Evolutionary conservation across 37 sponge, comb jelly and placozoan species (phyloP).

Genomic region (Spongilla lacustris): DNA sequence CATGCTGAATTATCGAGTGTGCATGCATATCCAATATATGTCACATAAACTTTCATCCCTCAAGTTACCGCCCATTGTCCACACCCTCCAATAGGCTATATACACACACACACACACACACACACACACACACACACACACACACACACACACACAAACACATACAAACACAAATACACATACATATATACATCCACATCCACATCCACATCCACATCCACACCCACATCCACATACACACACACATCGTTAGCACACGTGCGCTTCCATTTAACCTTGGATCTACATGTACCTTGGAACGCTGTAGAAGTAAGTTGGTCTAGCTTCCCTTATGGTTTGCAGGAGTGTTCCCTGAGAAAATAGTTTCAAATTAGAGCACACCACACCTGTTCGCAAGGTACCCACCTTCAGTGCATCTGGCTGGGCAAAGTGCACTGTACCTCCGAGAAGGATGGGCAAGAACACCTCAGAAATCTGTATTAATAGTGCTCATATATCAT

Average conservation of each 20-base stretch:
- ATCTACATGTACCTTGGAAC: slow-evolving; percentile 60
- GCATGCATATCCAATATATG: too few relatives aligned
- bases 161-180: too few relatives aligned
- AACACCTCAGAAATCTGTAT: slow-evolving; percentile 73
- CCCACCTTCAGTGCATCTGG: slow-evolving; percentile 92
- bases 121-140: background rate
- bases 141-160: slow-evolving; percentile 9
- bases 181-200: too few relatives aligned
- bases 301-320: slow-evolving; percentile 74
- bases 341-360: slow-evolving; percentile 64
- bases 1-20: too few relatives aligned
- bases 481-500: background rate
- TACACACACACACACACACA: too few relatives aligned
- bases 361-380: background rate
- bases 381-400: background rate
- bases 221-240: too few relatives aligned
- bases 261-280: too few relatives aligned
- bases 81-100: too few relatives aligned
- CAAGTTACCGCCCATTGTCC: too few relatives aligned
- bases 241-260: too few relatives aligned
- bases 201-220: too few relatives aligned
- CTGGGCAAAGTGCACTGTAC: slow-evolving; percentile 75
- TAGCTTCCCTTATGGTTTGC: slow-evolving; percentile 68
- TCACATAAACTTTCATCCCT: too few relatives aligned
- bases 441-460: slow-evolving; percentile 22